Evolutionary conservation across 64 coral and sea anemone genomes (phyloP).

Genomic region (Montipora efflorescens): DNA sequence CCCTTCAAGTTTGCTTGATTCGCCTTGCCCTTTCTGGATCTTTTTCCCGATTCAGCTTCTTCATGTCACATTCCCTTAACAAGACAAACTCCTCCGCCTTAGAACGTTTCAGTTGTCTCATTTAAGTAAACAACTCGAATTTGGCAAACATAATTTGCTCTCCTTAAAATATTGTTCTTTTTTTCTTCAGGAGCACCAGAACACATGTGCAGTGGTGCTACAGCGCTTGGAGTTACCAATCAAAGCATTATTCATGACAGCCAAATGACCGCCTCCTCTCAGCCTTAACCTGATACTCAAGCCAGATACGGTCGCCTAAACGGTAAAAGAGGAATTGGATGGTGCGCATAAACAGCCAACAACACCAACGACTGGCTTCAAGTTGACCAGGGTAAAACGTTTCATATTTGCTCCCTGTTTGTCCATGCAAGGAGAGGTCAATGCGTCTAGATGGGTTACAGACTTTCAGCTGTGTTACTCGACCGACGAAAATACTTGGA

Average conservation of each 20-base stretch:
- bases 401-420: constrained; percentile 21
- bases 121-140: too few relatives aligned
- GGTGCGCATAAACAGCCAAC: neutral
- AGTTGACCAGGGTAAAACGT: constrained; percentile 1
- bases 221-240: too few relatives aligned
- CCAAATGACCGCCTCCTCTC: neutral
- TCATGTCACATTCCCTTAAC: too few relatives aligned
- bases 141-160: too few relatives aligned
- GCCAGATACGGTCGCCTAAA: constrained; percentile 25
- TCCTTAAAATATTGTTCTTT: too few relatives aligned
- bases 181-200: too few relatives aligned
- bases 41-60: too few relatives aligned
- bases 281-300: neutral
- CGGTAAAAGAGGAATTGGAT: neutral
- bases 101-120: too few relatives aligned
- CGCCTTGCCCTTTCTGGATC: too few relatives aligned
- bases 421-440: neutral
- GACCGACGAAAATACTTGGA: neutral
- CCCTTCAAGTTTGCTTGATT: too few relatives aligned
- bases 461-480: constrained; percentile 11
- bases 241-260: neutral
- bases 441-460: neutral
- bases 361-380: constrained; percentile 15
- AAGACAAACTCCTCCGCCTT: too few relatives aligned
- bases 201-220: too few relatives aligned